Base-by-base conservation (phyloP, 2,113 vertebrate genomes). In the Cinclus cinclus region DNA sequence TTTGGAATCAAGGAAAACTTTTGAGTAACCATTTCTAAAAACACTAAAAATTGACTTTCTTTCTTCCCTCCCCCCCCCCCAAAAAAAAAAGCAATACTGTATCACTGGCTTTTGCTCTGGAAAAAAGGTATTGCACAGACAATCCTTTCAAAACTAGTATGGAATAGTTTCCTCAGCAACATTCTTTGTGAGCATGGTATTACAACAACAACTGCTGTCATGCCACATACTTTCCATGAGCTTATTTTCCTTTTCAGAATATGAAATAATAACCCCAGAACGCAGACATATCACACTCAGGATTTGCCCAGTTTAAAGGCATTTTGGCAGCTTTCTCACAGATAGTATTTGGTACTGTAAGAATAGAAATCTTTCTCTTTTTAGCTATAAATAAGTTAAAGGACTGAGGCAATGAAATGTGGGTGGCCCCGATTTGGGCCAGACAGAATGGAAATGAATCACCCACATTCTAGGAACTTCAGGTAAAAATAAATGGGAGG, bases 141-240 rank as follows among this genome's bases (percentile, higher is more conserved):
- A 92, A 88, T 60, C 62, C 88, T 91, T 97, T 97, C 97, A 96
- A 96, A 96, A 81, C 35, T 89, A 90, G 92, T 85, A 89, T 75
- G 96, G 95, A 97, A 97, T 95, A 73, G 80, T 95, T 95, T 97
- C 97, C 97, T 98, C 97, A 98, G 96, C 92, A 95, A 87, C 94
- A 95, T 94, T 95, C 91, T 93, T 97, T 96, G 80, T 90, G 77
- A 19, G 63, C 65, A 79, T 10, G 27, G 69, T 92, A 92, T 88
- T 94, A 87, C 86, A 97, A 90, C 80, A 97, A 96, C 88, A 93
- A 97, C 86, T 28, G 20, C 59, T 83, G 73, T 83, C 90, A 82
- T 67, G 78, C 47, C 82, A 63, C 37, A 83, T 68, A 70, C 35
- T 84, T 95, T 89, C 97, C 84, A 97, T 97, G 96, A 95, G 97